Base-by-base conservation (phyloP, 2,113 vertebrate genomes). In the Ophiodon elongatus region DNA sequence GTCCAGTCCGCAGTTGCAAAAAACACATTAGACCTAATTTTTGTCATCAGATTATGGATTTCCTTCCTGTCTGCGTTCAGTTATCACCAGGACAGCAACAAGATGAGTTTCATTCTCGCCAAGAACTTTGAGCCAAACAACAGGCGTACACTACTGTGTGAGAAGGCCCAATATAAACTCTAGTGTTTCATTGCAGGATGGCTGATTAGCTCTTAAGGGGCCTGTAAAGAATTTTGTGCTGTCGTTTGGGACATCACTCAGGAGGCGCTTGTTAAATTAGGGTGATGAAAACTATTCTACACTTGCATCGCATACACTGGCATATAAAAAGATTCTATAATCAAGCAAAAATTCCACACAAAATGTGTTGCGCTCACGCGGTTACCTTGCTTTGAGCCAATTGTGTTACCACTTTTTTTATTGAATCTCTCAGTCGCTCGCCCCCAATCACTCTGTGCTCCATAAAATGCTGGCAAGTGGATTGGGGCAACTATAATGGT, bases 381-480 rank as follows among this genome's bases (percentile, higher is more conserved):
- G 68, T 86, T 76, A 57, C 84, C 75, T 83, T 70, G 64, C 65
- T 73, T 85, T 41, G 76, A 74, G 86, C 86, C 91, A 92, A 79
- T 91, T 77, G 85, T 86, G 86, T 86, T 88, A 86, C 84, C 89
- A 78, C 93, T 87, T 88, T 92, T 45, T 95, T 98, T 98, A 98
- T 97, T 97, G 97, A 97, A 97, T 96, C 96, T 96, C 96, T 94
- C 96, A 94, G 96, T 90, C 81, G 82, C 88, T 90, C 81, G 82
- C 88, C 92, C 83, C 96, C 97, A 96, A 97, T 94, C 90, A 94
- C 96, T 96, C 96, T 96, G 96, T 96, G 96, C 96, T 96, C 96
- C 96, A 98, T 98, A 98, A 98, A 98, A 96, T 93, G 96, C 93
- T 96, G 95, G 96, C 96, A 95, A 98, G 97, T 96, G 96, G 96